Evolutionary conservation across 2,888 invertebrate species (phyloP).

Genomic region (Epiblema foenella): DNA sequence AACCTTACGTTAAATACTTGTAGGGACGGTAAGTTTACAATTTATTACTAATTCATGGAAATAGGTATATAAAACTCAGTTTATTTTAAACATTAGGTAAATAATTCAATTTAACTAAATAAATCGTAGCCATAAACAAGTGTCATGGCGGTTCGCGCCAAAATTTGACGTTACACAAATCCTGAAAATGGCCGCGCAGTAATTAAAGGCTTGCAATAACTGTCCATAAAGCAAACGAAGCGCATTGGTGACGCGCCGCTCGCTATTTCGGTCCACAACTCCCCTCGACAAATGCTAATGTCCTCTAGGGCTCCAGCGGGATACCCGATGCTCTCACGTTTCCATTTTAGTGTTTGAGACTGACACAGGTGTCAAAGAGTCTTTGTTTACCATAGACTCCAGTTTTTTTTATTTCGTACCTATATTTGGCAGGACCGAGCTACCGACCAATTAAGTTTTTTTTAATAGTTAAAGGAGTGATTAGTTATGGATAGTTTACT

Average conservation of each 20-base stretch:
- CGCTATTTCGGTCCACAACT: slow-evolving; percentile 77
- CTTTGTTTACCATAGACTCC: slow-evolving; percentile 25
- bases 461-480: neutral
- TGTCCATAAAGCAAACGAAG: slow-evolving; percentile 78
- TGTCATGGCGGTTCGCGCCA: slow-evolving; percentile 62
- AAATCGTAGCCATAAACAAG: slow-evolving; percentile 2
- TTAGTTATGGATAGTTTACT: slow-evolving; percentile 20
- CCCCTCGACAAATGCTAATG: slow-evolving; percentile 83
- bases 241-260: slow-evolving; percentile 77
- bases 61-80: too few relatives aligned
- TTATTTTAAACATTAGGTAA: too few relatives aligned
- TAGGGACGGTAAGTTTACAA: too few relatives aligned
- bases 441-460: neutral
- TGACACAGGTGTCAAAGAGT: slow-evolving; percentile 37
- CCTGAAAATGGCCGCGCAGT: slow-evolving; percentile 74
- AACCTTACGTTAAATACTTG: too few relatives aligned
- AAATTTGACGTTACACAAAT: slow-evolving; percentile 78
- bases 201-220: slow-evolving; percentile 81
- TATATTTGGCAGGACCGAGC: neutral
- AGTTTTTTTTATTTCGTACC: slow-evolving; percentile 7
- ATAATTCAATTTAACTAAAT: neutral
- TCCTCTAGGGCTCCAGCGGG: slow-evolving; percentile 79
- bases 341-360: slow-evolving; percentile 40
- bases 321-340: slow-evolving; percentile 52
- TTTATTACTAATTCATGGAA: too few relatives aligned